Evolutionary conservation across 2,888 invertebrate species (phyloP).

Genomic region (Drosophila neotestacea): DNA sequence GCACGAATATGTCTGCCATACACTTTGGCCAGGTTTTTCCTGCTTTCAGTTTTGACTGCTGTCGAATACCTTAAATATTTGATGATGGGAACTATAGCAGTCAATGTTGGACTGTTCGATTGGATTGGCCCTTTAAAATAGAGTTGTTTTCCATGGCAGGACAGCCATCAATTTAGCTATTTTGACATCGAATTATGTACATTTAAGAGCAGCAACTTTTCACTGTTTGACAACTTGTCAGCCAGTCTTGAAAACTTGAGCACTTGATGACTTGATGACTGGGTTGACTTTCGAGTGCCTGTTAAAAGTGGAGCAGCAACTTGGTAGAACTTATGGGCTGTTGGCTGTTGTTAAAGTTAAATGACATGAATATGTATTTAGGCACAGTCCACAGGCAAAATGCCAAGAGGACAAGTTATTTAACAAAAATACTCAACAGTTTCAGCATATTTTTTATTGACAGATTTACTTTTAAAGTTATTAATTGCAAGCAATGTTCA

Average conservation of each 20-base stretch:
- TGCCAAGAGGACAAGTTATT: background rate
- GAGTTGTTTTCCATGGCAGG: conserved; percentile 29
- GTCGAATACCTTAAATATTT: conserved; percentile 66
- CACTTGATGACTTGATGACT: conserved; percentile 15
- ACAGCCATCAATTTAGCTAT: conserved; percentile 59
- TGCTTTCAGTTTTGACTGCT: conserved; percentile 18
- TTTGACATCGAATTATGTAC: conserved; percentile 70
- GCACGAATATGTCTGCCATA: conserved; percentile 34
- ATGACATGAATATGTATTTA: conserved; percentile 18
- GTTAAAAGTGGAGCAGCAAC: conserved; percentile 21
- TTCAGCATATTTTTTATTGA: background rate
- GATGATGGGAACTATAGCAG: conserved; percentile 70
- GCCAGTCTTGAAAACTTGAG: conserved; percentile 30
- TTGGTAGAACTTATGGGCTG: conserved; percentile 1
- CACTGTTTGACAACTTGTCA: conserved; percentile 59
- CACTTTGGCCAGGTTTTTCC: background rate
- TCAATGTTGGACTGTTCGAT: conserved; percentile 31
- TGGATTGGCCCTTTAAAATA: conserved; percentile 30
- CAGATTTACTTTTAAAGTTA: background rate
- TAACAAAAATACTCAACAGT: conserved; percentile 1
- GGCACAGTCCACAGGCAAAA: background rate
- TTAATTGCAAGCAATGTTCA: background rate
- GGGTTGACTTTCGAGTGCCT: conserved; percentile 3
- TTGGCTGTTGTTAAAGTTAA: conserved; percentile 1
- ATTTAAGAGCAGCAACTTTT: conserved; percentile 53